Conservation (phyloP, 1,140 invertebrate species). For the Saccostrea echinata region DNA sequence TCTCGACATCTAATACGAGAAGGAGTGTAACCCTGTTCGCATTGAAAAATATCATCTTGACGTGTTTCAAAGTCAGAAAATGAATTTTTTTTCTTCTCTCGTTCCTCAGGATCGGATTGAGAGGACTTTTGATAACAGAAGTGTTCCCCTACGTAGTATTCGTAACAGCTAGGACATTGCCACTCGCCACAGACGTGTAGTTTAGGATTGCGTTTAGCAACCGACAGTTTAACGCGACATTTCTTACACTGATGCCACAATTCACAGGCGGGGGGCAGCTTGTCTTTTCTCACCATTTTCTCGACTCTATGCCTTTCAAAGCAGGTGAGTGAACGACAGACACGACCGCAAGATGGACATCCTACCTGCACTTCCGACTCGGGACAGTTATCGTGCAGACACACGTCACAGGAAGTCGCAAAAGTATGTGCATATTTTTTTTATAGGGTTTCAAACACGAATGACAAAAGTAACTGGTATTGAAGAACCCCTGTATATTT, state of each 20-base stretch:
- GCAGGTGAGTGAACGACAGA: conserved; percentile 10
- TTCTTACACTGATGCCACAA: not conserved
- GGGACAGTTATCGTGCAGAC: conserved; percentile 5
- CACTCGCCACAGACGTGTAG: conserved; percentile 39
- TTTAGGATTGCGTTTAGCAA: not conserved
- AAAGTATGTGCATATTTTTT: too few relatives aligned
- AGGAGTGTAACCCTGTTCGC: conserved; percentile 28
- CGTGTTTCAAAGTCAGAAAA: conserved; percentile 43
- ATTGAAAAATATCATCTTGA: conserved; percentile 33
- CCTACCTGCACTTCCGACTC: not conserved
- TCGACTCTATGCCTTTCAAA: too few relatives aligned
- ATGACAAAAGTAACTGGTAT: conserved; percentile 40
- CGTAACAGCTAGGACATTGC: conserved; percentile 36
- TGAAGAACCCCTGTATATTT: conserved; percentile 45
- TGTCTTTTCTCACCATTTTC: too few relatives aligned
- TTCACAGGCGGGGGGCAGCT: not conserved
- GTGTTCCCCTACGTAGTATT: conserved; percentile 37
- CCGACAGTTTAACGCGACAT: too few relatives aligned
- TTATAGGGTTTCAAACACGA: not conserved
- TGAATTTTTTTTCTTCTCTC: conserved; percentile 7
- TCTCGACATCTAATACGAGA: conserved; percentile 25
- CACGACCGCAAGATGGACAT: conserved; percentile 35
- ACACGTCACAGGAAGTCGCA: conserved; percentile 6
- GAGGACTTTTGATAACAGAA: not conserved
- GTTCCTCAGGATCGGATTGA: too few relatives aligned